phyloP scores from a whole-genome alignment of 37 sponge, comb jelly and placozoan genomes.

The Crambe crambe region DNA sequence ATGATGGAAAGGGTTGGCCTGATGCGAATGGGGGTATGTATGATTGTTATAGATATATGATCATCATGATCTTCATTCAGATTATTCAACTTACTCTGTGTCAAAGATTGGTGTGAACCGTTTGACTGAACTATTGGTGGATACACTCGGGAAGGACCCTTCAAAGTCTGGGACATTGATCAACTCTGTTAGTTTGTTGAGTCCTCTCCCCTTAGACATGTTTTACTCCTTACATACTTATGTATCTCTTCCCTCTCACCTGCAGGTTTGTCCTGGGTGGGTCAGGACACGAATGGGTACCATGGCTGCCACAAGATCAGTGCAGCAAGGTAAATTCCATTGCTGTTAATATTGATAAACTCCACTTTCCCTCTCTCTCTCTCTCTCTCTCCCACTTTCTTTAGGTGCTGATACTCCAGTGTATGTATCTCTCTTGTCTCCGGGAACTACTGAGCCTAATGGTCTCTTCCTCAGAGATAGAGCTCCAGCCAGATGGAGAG shows the following conservation, averaged over 20 bases:
- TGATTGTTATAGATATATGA: background rate
- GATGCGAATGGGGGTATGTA: background rate
- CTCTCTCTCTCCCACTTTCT: too few species aligned
- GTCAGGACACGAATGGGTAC: constrained; percentile 35
- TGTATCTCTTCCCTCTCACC: too few species aligned
- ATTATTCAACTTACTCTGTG: constrained; percentile 21
- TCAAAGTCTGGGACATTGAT: constrained; percentile 18
- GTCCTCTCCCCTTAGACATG: background rate
- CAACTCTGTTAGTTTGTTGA: constrained; percentile 26
- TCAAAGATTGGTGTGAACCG: constrained; percentile 42
- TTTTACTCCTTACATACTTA: too few species aligned
- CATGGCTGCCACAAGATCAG: background rate
- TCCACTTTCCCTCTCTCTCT: too few species aligned
- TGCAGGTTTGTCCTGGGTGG: constrained; percentile 51
- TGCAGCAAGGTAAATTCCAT: constrained; percentile 24
- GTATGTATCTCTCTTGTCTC: constrained; percentile 43
- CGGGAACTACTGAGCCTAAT: constrained; percentile 31
- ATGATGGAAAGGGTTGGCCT: background rate
- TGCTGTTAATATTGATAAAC: too few species aligned
- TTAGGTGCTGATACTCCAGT: constrained; percentile 53
- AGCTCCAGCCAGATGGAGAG: background rate
- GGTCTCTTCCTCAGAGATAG: constrained; percentile 32
- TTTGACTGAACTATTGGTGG: constrained; percentile 25
- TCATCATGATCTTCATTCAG: background rate
- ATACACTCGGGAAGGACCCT: constrained; percentile 10